phyloP scores from a whole-genome alignment of 1,140 invertebrate species.

The Diploscapter pachys region DNA sequence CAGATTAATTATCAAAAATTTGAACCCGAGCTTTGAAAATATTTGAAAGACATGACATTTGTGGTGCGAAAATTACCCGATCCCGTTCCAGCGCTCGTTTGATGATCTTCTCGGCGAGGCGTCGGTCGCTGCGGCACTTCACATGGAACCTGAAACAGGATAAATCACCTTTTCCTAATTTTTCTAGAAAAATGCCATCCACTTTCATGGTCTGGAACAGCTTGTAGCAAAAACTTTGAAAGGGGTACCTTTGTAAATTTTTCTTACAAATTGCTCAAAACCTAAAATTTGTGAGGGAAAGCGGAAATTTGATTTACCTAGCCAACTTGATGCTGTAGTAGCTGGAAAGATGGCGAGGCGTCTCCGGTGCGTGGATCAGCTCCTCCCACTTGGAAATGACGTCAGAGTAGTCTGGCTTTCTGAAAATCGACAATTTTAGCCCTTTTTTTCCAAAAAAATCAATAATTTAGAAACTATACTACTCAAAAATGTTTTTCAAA shows the following conservation, averaged over 20 bases:
- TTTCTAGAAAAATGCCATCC: not conserved
- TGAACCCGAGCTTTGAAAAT: too few relatives aligned
- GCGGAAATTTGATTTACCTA: not conserved
- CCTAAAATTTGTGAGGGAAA: too few relatives aligned
- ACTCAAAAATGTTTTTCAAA: too few relatives aligned
- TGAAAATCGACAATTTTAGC: constrained; percentile 10
- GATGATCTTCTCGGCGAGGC: constrained; percentile 15
- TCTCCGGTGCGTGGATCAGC: constrained; percentile 3
- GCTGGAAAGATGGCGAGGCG: constrained; percentile 10
- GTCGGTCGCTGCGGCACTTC: constrained; percentile 14
- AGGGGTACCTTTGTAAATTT: too few relatives aligned
- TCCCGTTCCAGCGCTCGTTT: constrained; percentile 13
- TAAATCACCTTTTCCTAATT: not conserved
- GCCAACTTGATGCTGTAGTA: constrained; percentile 9
- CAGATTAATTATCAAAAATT: too few relatives aligned
- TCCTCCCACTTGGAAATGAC: constrained; percentile 7
- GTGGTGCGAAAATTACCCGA: not conserved
- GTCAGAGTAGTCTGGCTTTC: constrained; percentile 8
- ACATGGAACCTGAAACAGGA: constrained; percentile 5
- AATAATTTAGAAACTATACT: too few relatives aligned
- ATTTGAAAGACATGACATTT: too few relatives aligned
- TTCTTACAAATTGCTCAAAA: too few relatives aligned
- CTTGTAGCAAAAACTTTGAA: too few relatives aligned
- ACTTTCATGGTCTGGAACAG: too few relatives aligned
- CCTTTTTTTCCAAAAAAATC: not conserved